Evolutionary conservation across 2,797 vertebrate species (phyloP).

Genomic region (Sebastes diploproa): DNA sequence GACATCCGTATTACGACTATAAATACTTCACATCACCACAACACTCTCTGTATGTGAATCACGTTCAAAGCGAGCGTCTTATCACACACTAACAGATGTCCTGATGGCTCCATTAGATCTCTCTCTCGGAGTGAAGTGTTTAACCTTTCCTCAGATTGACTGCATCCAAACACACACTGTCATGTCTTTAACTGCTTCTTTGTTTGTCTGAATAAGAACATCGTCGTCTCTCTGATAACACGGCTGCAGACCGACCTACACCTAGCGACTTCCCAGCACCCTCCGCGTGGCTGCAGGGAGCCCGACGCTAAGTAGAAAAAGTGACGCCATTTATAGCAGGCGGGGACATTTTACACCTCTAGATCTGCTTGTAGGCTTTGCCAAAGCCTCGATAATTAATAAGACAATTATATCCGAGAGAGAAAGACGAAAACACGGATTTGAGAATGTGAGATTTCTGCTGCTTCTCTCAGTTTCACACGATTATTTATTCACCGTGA

Average conservation of each 20-base stretch:
- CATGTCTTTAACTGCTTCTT: not conserved
- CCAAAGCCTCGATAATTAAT: not conserved
- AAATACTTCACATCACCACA: not conserved
- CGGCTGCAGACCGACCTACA: not conserved
- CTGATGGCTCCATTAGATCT: not conserved
- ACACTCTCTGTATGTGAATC: not conserved
- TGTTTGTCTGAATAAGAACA: not conserved
- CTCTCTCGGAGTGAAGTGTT: slow-evolving; percentile 4
- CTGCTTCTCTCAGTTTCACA: not conserved
- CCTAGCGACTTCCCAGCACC: not conserved
- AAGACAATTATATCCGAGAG: not conserved
- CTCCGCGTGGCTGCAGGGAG: not conserved
- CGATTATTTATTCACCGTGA: not conserved
- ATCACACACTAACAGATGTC: slow-evolving; percentile 22
- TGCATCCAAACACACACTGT: not conserved
- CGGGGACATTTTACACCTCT: not conserved
- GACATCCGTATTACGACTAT: not conserved
- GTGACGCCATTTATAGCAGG: not conserved
- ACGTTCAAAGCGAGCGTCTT: not conserved
- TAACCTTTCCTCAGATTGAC: slow-evolving; percentile 33
- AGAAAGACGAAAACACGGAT: not conserved
- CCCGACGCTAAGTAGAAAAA: not conserved
- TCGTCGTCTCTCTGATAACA: not conserved
- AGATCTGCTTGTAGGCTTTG: not conserved
- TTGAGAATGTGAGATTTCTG: not conserved